Base-by-base conservation (phyloP, 30 jellyfish, hydroid and myxozoan species). In the Turritopsis rubra region DNA sequence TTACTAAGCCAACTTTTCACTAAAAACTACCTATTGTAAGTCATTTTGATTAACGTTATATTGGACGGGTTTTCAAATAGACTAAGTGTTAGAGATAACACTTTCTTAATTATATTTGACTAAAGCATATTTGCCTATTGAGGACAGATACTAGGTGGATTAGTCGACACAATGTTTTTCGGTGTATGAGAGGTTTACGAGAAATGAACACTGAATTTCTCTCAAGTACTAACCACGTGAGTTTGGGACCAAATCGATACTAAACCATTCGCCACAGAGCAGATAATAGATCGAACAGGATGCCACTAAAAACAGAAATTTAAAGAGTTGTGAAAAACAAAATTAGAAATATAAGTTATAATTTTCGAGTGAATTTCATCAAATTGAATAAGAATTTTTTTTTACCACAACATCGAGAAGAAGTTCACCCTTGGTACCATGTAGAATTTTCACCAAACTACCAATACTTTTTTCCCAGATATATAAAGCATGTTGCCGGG, bases 181-280 rank as follows among this genome's bases (percentile, higher is more conserved):
- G n/a, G n/a, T n/a, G n/a, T n/a, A n/a, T n/a, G n/a, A n/a, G n/a
- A n/a, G n/a, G n/a, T n/a, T n/a, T n/a, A n/a, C n/a, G n/a, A n/a
- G n/a, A n/a, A n/a, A n/a, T n/a, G n/a, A n/a, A n/a, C n/a, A n/a
- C n/a, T n/a, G n/a, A n/a, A n/a, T n/a, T n/a, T n/a, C n/a, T n/a
- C n/a, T 41, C 60, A 41, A n/a, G 23, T 21, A 75, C 95, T 68
- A 73, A 91, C 98, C 86, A 91, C 98, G 75, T 91, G 98, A 5
- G 98, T 91, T 74, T 91, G 98, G 0, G 98, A 91, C 99, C 99
- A 93, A 28, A 93, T 93, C 28, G 99, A 93, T 28, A 93, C 99
- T 81, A 88, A 71, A 23, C 99, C 97, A 79, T 96, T 87, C 1
- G 97, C 96, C 18, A 93, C 97, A 13, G 99, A 93, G 76, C 97